Evolutionary conservation across 2,113 vertebrate species (phyloP).

Genomic region (Cettia cetti): DNA sequence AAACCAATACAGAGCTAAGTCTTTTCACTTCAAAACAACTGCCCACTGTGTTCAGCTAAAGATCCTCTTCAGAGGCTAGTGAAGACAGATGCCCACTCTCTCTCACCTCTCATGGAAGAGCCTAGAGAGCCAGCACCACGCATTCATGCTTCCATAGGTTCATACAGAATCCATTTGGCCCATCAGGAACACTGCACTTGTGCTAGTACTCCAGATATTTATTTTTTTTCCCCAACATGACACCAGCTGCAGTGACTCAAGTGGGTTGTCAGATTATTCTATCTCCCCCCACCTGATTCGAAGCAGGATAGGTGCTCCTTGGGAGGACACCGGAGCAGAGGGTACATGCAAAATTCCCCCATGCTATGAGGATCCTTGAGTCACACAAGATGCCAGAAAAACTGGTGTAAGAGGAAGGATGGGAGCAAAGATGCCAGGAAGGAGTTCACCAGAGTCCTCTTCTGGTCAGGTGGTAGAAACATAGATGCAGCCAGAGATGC

Average conservation of each 20-base stretch:
- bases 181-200: background rate
- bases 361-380: background rate
- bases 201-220: too few species aligned
- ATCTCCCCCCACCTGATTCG: accelerated
- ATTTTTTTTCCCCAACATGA: background rate
- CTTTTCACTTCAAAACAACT: background rate
- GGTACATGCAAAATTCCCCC: background rate
- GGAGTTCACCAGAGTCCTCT: background rate
- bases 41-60: background rate
- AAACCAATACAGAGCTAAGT: background rate
- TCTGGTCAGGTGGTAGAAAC: background rate
- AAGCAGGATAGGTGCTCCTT: background rate
- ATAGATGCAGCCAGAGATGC: background rate
- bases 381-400: too few species aligned
- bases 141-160: background rate
- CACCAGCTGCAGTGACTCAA: background rate
- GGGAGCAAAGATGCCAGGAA: background rate
- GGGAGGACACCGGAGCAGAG: background rate
- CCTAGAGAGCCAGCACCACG: background rate
- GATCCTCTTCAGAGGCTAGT: background rate
- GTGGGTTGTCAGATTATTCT: background rate
- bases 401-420: background rate
- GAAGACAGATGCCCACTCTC: background rate
- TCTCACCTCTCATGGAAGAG: background rate
- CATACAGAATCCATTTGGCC: background rate